These are phyloP conservation scores for Leptestheria dahalacensis DNA, from an alignment of 1,140 invertebrate species.

Conservation along the genomic window DNA sequence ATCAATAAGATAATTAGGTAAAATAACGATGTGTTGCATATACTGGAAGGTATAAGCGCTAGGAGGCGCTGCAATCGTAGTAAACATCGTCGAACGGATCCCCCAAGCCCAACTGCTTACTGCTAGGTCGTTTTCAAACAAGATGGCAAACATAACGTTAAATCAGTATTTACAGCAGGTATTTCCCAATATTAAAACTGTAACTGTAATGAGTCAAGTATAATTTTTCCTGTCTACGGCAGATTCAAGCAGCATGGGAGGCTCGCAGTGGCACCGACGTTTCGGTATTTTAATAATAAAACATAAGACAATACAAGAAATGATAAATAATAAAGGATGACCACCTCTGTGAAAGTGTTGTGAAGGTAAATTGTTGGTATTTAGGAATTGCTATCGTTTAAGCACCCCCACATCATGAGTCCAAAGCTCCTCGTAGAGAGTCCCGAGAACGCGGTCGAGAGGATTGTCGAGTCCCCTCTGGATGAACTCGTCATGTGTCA, in stretches of 20 bases:
- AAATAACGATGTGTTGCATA: neutral
- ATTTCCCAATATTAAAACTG: neutral
- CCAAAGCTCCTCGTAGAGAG: constrained; percentile 48
- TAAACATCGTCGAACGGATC: no score
- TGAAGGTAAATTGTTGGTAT: no score
- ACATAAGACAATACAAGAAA: no score
- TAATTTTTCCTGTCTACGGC: neutral
- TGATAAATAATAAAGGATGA: no score
- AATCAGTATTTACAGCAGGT: constrained; percentile 22
- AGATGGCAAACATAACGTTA: constrained; percentile 18
- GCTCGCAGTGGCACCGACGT: constrained; percentile 18
- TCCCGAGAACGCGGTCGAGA: constrained; percentile 50
- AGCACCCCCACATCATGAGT: constrained; percentile 55
- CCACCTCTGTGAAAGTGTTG: no score
- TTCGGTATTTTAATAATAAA: constrained; percentile 17
- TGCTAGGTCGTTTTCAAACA: neutral
- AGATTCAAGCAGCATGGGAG: constrained; percentile 20
- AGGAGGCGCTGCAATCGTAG: no score
- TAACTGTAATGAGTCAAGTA: constrained; percentile 4
- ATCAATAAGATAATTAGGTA: neutral
- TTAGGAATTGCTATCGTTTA: constrained; percentile 51
- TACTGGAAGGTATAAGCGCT: no score
- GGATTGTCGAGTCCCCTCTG: constrained; percentile 51
- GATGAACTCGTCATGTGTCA: constrained; percentile 67
- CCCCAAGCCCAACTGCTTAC: neutral